phyloP scores from a whole-genome alignment of 2,113 vertebrate genomes.

The Forbesichthys agassizii region DNA sequence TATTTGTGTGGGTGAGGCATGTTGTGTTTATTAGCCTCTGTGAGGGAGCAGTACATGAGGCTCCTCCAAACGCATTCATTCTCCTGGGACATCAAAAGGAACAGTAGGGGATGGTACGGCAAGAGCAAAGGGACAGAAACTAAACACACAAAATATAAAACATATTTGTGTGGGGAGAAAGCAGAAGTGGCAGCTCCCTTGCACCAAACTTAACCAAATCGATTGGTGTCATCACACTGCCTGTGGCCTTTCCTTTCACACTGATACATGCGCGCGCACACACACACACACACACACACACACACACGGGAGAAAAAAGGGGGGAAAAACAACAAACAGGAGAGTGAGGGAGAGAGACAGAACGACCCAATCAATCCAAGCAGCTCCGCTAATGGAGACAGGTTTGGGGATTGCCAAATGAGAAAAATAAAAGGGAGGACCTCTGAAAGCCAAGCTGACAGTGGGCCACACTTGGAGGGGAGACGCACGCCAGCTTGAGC shows the following conservation, averaged over 20 bases:
- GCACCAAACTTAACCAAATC: constrained; percentile 83
- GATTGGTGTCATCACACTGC: constrained; percentile 80
- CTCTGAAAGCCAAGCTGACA: constrained; percentile 56
- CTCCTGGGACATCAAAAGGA: constrained; percentile 50
- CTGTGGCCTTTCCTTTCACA: constrained; percentile 35
- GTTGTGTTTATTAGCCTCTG: constrained; percentile 73
- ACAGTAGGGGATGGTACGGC: constrained; percentile 16
- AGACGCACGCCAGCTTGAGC: constrained; percentile 11
- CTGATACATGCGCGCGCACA: constrained; percentile 3
- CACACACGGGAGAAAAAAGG: constrained; percentile 37
- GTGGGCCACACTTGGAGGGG: constrained; percentile 19
- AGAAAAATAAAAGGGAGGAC: constrained; percentile 15
- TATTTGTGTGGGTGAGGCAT: constrained; percentile 53
- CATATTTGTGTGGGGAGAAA: constrained; percentile 16
- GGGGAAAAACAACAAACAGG: constrained; percentile 25
- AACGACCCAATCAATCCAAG: constrained; percentile 71
- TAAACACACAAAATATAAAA: constrained; percentile 74
- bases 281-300: constrained; percentile 14
- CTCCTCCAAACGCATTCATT: constrained; percentile 50
- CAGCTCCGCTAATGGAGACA: constrained; percentile 74
- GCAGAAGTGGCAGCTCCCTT: constrained; percentile 37
- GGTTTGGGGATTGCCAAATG: constrained; percentile 55
- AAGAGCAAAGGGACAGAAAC: constrained; percentile 25
- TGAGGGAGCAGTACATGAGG: constrained; percentile 62
- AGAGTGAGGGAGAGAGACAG: constrained; percentile 40